Conservation (phyloP, 2,113 vertebrate species). For the Cercocebus atys region DNA sequence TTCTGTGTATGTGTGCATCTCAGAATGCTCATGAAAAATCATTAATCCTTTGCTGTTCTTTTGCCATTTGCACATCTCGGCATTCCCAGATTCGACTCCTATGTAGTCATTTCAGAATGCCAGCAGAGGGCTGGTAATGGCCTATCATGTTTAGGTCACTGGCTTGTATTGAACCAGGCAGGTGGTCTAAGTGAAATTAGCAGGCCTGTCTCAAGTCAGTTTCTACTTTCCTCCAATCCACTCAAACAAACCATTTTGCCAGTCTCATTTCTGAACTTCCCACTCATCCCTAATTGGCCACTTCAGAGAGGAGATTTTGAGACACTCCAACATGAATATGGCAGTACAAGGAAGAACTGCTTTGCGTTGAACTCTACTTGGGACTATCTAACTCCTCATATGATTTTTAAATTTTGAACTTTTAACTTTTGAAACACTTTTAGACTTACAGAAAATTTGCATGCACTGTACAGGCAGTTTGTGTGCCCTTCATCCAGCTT, state of each 20-base stretch:
- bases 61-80: constrained; percentile 4
- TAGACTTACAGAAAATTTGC: neutral
- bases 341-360: neutral
- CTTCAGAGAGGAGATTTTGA: constrained; percentile 45
- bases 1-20: neutral
- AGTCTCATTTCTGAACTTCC: neutral
- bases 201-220: constrained; percentile 53
- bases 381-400: neutral
- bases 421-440: neutral
- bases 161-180: constrained; percentile 65
- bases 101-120: constrained; percentile 43
- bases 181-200: constrained; percentile 69
- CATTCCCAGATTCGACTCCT: constrained; percentile 17
- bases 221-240: neutral
- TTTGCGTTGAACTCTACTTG: neutral
- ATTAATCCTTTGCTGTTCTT: constrained; percentile 50
- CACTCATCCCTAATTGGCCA: neutral
- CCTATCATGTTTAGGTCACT: constrained; percentile 66
- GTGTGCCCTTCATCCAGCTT: neutral
- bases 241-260: constrained; percentile 26
- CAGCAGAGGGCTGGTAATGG: constrained; percentile 58
- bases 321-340: neutral
- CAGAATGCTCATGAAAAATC: constrained; percentile 29
- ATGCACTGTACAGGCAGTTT: neutral
- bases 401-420: neutral